A percentile compares a stretch with the other conserved stretches of the same genome.
These are phyloP conservation scores for Hoplostethus mediterraneus DNA, from an alignment of 2,797 vertebrate genomes.

Conservation along the genomic window DNA sequence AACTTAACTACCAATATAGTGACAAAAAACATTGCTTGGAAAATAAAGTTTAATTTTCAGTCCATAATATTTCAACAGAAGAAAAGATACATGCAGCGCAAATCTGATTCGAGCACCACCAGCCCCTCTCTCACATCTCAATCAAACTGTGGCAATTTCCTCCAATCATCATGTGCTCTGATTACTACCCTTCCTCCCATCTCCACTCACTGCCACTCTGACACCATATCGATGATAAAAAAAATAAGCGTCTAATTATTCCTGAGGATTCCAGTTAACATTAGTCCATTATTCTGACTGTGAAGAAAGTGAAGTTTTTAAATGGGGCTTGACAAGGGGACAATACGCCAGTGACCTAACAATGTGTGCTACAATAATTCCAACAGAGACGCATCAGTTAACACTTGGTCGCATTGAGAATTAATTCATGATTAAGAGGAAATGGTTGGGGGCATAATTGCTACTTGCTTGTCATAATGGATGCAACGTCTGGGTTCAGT, in stretches of 20 bases:
- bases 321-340: background rate
- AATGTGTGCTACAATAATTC: background rate
- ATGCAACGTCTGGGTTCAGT: background rate
- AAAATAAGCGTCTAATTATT: slow-evolving; percentile 25
- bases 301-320: slow-evolving; percentile 11
- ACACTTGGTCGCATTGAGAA: background rate
- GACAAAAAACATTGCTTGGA: too few species aligned
- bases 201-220: slow-evolving; percentile 1
- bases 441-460: too few species aligned
- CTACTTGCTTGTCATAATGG: background rate
- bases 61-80: too few species aligned
- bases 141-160: background rate
- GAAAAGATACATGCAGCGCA: too few species aligned
- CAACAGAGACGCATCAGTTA: background rate
- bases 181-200: slow-evolving; percentile 4
- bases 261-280: slow-evolving; percentile 2
- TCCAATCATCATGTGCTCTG: background rate
- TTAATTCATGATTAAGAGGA: slow-evolving; percentile 18
- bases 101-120: background rate
- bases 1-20: too few species aligned
- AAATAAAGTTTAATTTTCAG: too few species aligned
- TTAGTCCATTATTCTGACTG: background rate
- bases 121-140: background rate
- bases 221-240: background rate
- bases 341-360: background rate